phyloP scores from a whole-genome alignment of 1,140 invertebrate genomes.

The Zaprionus taronus region DNA sequence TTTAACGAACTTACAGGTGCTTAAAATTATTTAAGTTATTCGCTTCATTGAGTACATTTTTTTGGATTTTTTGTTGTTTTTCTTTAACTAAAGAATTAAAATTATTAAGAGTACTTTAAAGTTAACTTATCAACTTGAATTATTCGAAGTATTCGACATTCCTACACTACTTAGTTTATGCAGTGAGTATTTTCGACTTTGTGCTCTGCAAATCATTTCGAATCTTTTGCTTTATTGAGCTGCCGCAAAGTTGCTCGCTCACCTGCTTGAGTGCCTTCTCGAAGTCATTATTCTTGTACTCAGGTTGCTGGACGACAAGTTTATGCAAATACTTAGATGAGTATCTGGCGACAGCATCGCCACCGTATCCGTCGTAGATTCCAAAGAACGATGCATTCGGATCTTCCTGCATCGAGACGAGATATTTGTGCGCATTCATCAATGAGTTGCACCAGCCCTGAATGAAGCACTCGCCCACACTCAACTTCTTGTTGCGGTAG shows the following conservation, averaged over 20 bases:
- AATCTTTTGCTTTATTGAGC: neutral
- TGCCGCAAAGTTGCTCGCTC: neutral
- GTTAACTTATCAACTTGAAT: too few species aligned
- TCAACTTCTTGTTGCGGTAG: neutral
- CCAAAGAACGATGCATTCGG: slow-evolving; percentile 11
- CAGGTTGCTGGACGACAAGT: neutral
- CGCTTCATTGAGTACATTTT: too few species aligned
- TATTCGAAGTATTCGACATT: too few species aligned
- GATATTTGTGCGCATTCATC: slow-evolving; percentile 1
- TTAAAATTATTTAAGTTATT: too few species aligned
- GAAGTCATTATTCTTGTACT: neutral
- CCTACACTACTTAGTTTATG: too few species aligned
- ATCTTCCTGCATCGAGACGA: neutral
- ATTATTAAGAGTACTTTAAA: too few species aligned
- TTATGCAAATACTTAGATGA: slow-evolving; percentile 3
- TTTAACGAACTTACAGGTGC: too few species aligned
- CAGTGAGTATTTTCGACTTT: too few species aligned
- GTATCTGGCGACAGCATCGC: neutral
- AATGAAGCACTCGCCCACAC: neutral
- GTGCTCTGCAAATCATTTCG: neutral
- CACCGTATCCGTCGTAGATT: slow-evolving; percentile 8
- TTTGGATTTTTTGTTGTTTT: too few species aligned
- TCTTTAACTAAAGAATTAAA: too few species aligned
- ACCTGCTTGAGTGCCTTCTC: slow-evolving; percentile 7
- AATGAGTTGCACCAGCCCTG: slow-evolving; percentile 5